These are phyloP conservation scores for Loripinus fragilis DNA, from an alignment of 2,888 invertebrate species.

Conservation along the genomic window DNA sequence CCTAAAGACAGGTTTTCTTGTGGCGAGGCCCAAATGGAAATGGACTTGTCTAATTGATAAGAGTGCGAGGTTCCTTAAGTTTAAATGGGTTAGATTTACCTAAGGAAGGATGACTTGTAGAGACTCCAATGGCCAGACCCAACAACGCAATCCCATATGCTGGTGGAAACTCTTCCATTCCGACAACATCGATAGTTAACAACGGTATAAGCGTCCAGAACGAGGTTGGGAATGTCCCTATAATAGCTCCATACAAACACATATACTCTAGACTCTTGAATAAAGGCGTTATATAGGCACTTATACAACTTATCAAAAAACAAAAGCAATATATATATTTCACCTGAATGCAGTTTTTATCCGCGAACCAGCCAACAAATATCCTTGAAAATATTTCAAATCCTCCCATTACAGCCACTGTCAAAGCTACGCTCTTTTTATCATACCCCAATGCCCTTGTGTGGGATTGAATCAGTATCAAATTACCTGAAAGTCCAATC, in stretches of 20 bases:
- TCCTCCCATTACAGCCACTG: slow-evolving; percentile 22
- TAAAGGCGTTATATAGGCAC: background rate
- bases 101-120: background rate
- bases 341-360: background rate
- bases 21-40: no score
- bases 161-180: background rate
- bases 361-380: slow-evolving; percentile 21
- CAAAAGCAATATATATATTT: background rate
- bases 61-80: background rate
- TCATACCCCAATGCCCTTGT: slow-evolving; percentile 12
- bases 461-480: slow-evolving; percentile 20
- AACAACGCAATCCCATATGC: background rate
- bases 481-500: background rate
- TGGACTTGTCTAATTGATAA: no score
- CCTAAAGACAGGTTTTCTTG: no score
- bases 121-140: background rate
- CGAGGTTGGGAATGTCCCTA: slow-evolving; percentile 27
- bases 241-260: slow-evolving; percentile 20
- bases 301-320: slow-evolving; percentile 15
- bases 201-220: slow-evolving; percentile 26
- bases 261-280: slow-evolving; percentile 8
- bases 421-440: background rate
- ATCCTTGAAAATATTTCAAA: slow-evolving; percentile 29
- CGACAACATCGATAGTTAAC: slow-evolving; percentile 16
- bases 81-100: background rate